phyloP scores from a whole-genome alignment of 2,888 invertebrate species.

The Plagodis pulveraria region DNA sequence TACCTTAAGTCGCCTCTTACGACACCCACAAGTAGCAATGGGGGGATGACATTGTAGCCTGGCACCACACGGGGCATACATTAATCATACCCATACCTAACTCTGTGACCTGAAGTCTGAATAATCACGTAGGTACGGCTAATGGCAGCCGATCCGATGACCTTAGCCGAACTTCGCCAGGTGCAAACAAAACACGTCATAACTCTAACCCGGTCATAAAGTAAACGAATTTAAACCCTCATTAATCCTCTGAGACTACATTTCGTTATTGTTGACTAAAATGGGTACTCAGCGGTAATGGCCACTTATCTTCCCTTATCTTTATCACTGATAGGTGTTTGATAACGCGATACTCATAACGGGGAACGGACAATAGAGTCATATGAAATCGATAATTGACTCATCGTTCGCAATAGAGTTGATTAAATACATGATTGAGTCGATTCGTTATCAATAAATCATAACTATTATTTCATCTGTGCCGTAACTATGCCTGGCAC shows the following conservation, averaged over 20 bases:
- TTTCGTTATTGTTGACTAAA: slow-evolving; percentile 18
- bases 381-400: slow-evolving; percentile 23
- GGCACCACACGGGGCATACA: no score
- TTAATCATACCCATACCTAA: neutral
- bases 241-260: slow-evolving; percentile 17
- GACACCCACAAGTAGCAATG: no score
- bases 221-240: slow-evolving; percentile 12
- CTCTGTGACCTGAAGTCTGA: slow-evolving; percentile 9
- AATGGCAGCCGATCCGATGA: slow-evolving; percentile 6
- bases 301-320: slow-evolving; percentile 16
- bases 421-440: neutral
- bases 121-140: slow-evolving; percentile 17
- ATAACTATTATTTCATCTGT: no score
- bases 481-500: no score
- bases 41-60: no score
- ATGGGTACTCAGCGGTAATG: slow-evolving; percentile 5
- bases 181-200: slow-evolving; percentile 23
- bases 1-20: no score
- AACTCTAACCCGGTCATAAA: slow-evolving; percentile 5
- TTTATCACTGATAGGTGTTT: slow-evolving; percentile 16
- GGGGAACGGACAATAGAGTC: slow-evolving; percentile 14
- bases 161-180: slow-evolving; percentile 26
- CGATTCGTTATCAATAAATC: no score
- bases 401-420: neutral
- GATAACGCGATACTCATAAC: slow-evolving; percentile 8